phyloP scores from a whole-genome alignment of 2,113 vertebrate genomes.

The Onychorhynchus coronatus region DNA sequence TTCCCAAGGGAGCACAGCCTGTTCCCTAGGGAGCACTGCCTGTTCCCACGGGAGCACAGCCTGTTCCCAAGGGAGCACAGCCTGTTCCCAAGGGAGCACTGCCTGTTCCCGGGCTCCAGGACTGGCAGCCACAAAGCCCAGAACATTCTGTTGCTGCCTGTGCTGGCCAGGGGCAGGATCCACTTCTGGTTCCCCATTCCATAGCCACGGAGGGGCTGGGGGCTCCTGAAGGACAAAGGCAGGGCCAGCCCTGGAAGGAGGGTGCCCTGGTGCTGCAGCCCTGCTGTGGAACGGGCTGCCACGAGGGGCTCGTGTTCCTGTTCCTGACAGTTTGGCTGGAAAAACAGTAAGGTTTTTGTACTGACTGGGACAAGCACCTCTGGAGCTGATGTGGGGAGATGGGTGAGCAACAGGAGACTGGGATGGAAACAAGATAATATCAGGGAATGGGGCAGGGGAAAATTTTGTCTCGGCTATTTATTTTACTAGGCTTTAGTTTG shows the following conservation, averaged over 20 bases:
- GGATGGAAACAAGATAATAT: background rate
- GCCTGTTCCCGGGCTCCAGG: rapidly evolving
- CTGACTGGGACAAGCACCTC: background rate
- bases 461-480: background rate
- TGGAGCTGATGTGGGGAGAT: background rate
- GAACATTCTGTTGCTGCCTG: rapidly evolving
- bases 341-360: background rate
- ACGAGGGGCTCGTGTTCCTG: rapidly evolving
- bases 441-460: background rate
- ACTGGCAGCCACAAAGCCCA: background rate
- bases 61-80: too few relatives aligned
- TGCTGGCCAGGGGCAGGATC: too few relatives aligned
- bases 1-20: rapidly evolving
- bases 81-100: too few relatives aligned
- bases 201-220: rapidly evolving
- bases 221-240: background rate
- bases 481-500: background rate
- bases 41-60: too few relatives aligned
- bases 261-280: rapidly evolving
- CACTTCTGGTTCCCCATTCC: too few relatives aligned
- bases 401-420: background rate
- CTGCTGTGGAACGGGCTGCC: background rate
- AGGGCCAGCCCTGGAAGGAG: background rate
- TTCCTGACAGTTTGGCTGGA: background rate
- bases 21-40: too few relatives aligned